These are phyloP conservation scores for Ecdyonurus torrentis DNA, from an alignment of 2,888 invertebrate species.

Conservation along the genomic window DNA sequence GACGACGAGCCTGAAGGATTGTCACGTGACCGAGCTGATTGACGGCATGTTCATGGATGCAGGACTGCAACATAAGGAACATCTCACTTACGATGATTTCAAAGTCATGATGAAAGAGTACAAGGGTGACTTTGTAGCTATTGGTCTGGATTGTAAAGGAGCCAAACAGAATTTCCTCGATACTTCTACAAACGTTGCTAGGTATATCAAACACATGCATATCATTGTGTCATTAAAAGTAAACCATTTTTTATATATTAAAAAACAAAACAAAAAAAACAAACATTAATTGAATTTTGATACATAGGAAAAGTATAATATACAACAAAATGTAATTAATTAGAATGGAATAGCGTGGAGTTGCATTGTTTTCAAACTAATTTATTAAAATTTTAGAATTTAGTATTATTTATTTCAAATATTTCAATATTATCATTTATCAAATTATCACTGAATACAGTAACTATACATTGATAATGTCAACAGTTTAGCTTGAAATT, in stretches of 20 bases:
- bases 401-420: too few relatives aligned
- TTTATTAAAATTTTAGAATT: too few relatives aligned
- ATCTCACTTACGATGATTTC: conserved; percentile 78
- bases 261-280: too few relatives aligned
- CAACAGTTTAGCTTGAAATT: too few relatives aligned
- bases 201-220: not conserved
- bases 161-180: conserved; percentile 90
- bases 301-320: not conserved
- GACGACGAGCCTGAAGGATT: conserved; percentile 76
- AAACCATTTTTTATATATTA: not conserved
- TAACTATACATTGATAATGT: too few relatives aligned
- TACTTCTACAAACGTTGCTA: conserved; percentile 81
- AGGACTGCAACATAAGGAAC: conserved; percentile 77
- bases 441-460: too few relatives aligned
- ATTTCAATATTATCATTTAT: too few relatives aligned
- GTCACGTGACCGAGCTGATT: conserved; percentile 80
- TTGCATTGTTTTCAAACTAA: too few relatives aligned
- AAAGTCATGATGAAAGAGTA: conserved; percentile 95
- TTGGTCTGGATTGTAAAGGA: conserved; percentile 86
- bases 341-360: too few relatives aligned
- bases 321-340: not conserved
- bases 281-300: too few relatives aligned
- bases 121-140: conserved; percentile 88
- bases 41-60: conserved; percentile 91
- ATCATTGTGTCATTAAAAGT: not conserved